Conservation (phyloP, 2,797 vertebrate species). For the Platyrinchus mystaceus region DNA sequence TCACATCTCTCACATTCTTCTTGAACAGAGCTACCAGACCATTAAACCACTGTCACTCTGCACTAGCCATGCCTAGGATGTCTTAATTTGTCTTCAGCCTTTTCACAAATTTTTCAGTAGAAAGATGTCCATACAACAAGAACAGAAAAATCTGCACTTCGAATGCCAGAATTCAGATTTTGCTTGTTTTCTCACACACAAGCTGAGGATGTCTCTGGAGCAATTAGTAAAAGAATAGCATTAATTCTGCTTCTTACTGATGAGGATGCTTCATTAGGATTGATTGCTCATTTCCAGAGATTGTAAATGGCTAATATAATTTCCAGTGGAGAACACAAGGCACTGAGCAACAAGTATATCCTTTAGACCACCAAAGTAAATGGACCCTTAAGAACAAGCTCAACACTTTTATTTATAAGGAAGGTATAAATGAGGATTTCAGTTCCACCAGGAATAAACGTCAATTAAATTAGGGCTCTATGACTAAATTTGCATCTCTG, state of each 20-base stretch:
- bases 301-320: slow-evolving; percentile 36
- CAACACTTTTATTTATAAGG: not conserved
- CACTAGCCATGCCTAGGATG: not conserved
- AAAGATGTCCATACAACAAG: not conserved
- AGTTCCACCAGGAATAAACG: not conserved
- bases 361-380: not conserved
- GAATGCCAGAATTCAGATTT: slow-evolving; percentile 22
- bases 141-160: not conserved
- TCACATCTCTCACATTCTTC: not conserved
- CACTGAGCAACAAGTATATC: not conserved
- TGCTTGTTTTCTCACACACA: slow-evolving; percentile 55
- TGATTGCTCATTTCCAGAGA: slow-evolving; percentile 63
- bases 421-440: not conserved
- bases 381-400: not conserved
- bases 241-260: slow-evolving; percentile 56
- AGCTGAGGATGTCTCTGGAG: slow-evolving; percentile 57
- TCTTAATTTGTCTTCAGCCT: not conserved
- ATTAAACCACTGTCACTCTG: not conserved
- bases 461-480: not conserved
- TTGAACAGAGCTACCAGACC: not conserved
- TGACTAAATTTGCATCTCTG: not conserved
- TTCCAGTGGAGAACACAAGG: not conserved
- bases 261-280: slow-evolving; percentile 59
- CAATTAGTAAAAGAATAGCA: slow-evolving; percentile 64
- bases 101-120: not conserved